phyloP scores from a whole-genome alignment of 35 echinoderm and acorn worm genomes.

The Antedon bifida region DNA sequence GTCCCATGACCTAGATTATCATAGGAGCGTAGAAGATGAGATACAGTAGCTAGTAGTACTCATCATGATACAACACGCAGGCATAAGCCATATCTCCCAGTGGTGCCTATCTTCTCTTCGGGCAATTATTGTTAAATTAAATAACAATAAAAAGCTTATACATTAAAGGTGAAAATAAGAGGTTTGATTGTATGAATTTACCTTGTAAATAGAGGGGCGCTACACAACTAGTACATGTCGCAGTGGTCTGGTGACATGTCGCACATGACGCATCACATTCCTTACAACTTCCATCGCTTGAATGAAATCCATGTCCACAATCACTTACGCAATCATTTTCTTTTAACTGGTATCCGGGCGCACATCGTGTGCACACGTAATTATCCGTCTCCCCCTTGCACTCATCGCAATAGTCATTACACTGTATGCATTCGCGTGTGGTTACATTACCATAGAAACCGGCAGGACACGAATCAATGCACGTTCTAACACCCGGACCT shows the following conservation, averaged over 20 bases:
- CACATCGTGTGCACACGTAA: slow-evolving; percentile 41
- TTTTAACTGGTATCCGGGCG: slow-evolving; percentile 28
- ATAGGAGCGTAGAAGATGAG: no score
- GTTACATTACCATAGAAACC: slow-evolving; percentile 35
- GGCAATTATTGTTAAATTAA: background rate
- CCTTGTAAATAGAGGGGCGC: slow-evolving; percentile 37
- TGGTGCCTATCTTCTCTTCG: no score
- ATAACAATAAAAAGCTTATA: background rate
- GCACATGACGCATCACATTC: slow-evolving; percentile 40
- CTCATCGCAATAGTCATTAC: slow-evolving; percentile 21
- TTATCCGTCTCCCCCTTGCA: slow-evolving; percentile 4
- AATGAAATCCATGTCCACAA: slow-evolving; percentile 29
- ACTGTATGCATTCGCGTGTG: slow-evolving; percentile 27
- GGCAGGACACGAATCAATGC: slow-evolving; percentile 29
- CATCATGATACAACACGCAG: no score
- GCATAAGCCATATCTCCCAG: no score
- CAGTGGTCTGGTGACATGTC: slow-evolving; percentile 19
- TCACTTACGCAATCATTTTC: slow-evolving; percentile 41
- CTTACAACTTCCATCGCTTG: slow-evolving; percentile 8
- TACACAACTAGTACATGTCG: slow-evolving; percentile 59
- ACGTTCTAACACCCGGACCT: slow-evolving; percentile 74
- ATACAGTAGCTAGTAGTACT: no score
- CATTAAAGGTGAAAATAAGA: background rate
- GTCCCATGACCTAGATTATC: no score
- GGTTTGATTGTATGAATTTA: slow-evolving; percentile 11